These are phyloP conservation scores for Ictalurus furcatus DNA, from an alignment of 2,113 vertebrate genomes.

Conservation along the genomic window DNA sequence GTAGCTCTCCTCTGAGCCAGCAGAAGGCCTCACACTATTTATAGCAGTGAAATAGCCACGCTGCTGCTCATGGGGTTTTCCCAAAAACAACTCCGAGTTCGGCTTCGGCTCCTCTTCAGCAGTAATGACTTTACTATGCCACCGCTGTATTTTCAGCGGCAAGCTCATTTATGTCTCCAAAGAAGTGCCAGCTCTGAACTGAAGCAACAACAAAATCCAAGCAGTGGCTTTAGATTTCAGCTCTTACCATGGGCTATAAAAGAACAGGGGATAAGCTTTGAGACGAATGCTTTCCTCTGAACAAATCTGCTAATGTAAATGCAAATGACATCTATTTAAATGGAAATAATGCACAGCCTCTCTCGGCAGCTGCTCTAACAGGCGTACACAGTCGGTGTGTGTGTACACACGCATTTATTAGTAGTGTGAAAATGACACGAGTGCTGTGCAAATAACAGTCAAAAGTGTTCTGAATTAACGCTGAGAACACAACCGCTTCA, in stretches of 20 bases:
- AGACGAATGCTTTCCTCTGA: slow-evolving; percentile 6
- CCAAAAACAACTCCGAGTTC: background rate
- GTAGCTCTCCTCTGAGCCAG: slow-evolving; percentile 3
- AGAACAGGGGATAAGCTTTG: background rate
- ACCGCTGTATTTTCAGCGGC: background rate
- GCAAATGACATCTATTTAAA: slow-evolving; percentile 29
- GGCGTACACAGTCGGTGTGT: background rate
- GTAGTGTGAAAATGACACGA: background rate
- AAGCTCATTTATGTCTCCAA: slow-evolving; percentile 17
- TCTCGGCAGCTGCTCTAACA: slow-evolving; percentile 18
- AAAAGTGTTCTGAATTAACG: background rate
- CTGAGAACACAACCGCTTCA: background rate
- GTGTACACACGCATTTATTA: background rate
- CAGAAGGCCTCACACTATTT: slow-evolving; percentile 16
- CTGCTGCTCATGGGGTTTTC: slow-evolving; percentile 4
- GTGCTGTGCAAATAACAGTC: background rate
- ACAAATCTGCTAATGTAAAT: slow-evolving; percentile 30
- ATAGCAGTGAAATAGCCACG: background rate
- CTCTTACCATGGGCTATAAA: background rate
- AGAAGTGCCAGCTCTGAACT: background rate
- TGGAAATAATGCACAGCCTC: slow-evolving; percentile 1
- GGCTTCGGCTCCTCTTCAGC: background rate
- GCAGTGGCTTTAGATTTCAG: background rate
- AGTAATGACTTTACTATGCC: background rate
- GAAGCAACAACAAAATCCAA: background rate